These are phyloP conservation scores for Malurus elegans DNA, from an alignment of 2,113 vertebrate species.

Conservation along the genomic window DNA sequence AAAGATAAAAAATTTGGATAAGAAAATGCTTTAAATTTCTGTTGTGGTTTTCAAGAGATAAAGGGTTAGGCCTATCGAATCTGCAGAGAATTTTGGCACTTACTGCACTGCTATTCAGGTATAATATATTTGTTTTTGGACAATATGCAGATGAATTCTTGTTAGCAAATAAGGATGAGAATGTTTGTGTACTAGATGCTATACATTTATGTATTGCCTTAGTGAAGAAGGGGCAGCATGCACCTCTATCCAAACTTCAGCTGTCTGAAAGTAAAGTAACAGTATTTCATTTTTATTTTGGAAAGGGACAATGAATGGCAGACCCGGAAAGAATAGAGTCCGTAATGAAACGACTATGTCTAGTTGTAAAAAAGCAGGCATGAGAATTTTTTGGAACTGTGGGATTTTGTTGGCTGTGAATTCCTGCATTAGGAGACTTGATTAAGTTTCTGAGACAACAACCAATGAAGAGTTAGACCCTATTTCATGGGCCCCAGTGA, in stretches of 20 bases:
- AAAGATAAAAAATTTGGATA: neutral
- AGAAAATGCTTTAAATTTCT: neutral
- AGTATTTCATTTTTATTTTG: neutral
- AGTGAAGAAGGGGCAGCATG: neutral
- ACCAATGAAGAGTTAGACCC: neutral
- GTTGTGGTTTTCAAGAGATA: neutral
- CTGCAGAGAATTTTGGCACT: neutral
- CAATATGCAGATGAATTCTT: neutral
- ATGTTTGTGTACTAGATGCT: neutral
- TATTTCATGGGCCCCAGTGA: neutral
- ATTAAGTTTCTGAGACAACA: neutral
- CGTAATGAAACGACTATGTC: neutral
- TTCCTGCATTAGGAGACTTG: neutral
- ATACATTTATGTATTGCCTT: neutral
- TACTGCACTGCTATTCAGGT: neutral
- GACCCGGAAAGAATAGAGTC: neutral
- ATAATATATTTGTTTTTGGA: neutral
- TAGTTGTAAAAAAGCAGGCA: neutral
- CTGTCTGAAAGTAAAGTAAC: neutral
- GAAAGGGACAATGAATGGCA: neutral
- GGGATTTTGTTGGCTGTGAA: neutral
- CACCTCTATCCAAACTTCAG: neutral
- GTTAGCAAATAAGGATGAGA: neutral
- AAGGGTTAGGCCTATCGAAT: neutral
- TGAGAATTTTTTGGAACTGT: neutral